Percentiles rank a stretch among this genome's conserved stretches.
phyloP scores from a whole-genome alignment of 2,888 invertebrate genomes.

The Netelia fuscicornis region DNA sequence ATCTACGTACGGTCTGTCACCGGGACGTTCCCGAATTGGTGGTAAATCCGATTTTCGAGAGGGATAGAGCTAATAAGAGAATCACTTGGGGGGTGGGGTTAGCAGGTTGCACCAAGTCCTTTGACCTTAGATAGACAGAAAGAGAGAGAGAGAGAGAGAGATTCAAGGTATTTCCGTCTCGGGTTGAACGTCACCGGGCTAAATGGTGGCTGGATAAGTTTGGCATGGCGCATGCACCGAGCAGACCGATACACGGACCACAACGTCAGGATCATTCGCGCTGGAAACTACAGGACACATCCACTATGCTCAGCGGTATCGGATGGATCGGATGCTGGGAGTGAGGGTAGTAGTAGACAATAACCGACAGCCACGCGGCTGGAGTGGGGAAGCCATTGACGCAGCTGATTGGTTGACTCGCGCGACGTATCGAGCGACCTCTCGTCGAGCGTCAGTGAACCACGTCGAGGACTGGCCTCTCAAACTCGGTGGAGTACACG shows the following conservation, averaged over 20 bases:
- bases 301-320: neutral
- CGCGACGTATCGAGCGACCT: neutral
- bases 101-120: constrained; percentile 5
- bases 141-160: neutral
- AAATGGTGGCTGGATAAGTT: constrained; percentile 16
- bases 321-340: constrained; percentile 25
- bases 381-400: constrained; percentile 16
- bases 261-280: constrained; percentile 30
- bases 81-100: constrained; percentile 6
- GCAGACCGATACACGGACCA: neutral
- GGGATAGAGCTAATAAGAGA: neutral
- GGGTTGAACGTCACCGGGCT: neutral
- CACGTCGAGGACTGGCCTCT: neutral
- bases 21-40: no score
- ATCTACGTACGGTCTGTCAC: neutral
- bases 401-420: constrained; percentile 30
- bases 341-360: neutral
- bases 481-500: constrained; percentile 20
- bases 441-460: neutral
- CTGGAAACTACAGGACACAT: neutral
- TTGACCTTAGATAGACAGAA: neutral
- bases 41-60: neutral
- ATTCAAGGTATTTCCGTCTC: neutral
- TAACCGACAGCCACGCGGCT: neutral
- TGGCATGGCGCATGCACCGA: neutral